Base-by-base conservation (phyloP, 2,888 invertebrate genomes). In the Corythucha ciliata region DNA sequence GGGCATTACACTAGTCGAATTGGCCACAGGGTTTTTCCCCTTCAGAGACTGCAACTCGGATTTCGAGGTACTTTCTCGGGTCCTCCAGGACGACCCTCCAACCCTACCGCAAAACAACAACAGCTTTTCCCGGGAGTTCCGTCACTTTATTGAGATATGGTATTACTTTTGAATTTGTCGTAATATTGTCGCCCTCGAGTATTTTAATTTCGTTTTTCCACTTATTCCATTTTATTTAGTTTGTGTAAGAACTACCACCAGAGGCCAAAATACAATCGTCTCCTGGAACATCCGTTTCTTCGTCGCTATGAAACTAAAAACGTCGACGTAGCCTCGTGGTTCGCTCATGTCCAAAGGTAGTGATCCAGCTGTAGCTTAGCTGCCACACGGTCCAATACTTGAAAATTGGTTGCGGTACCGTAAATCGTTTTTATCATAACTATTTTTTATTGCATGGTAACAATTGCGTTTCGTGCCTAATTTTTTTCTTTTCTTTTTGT, bases 21-120 rank as follows among this genome's bases (percentile, higher is more conserved):
- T 98, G 64, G 98, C 97, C 39, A 93, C 93, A 12, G 97, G 94
- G 47, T 82, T 84, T 60, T 96, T 94, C 68, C 97, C 97, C 0
- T 91, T 91, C 70, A 77, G 80, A 68, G 88, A 92, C 71, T 96
- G 96, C 70, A 85, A 86, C 72, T 93, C 90, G 64, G 97, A 97
- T 72, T 98, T 98, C 72, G 97, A 97, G 75, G 92, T 96, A 49
- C 78, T 94, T 61, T 83, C 90, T 47, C 84, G 84, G 74, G 92
- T 94, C 62, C 79, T 97, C 65, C 80, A 85, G 62, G 84, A 89
- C 59, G 91, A 86, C 63, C 91, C 92, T 24, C 92, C 92, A 7
- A 75, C 79, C 62, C 73, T 96, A 65, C 92, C 94, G 1, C 70
- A 74, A 29, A 80, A 83, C 59, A 74, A 76, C 63, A 76, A 79